Evolutionary conservation across 2,888 invertebrate species (phyloP).

Genomic region (Lasioglossum leucozonium): DNA sequence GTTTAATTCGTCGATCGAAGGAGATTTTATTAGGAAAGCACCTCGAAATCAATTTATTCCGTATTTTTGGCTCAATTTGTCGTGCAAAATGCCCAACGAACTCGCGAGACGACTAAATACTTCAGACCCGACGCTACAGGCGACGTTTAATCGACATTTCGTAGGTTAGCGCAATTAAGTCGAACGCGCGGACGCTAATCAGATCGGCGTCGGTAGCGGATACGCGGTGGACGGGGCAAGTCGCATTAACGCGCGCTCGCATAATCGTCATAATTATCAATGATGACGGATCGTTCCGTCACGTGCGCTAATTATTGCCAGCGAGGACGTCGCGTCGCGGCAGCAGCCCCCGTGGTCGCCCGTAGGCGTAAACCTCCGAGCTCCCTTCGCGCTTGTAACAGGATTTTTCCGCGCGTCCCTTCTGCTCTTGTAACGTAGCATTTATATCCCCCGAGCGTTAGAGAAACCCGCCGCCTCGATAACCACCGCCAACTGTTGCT

Average conservation of each 20-base stretch:
- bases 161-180: conserved; percentile 77
- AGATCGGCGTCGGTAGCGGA: conserved; percentile 48
- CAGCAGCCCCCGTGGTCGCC: conserved; percentile 21
- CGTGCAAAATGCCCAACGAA: too few relatives aligned
- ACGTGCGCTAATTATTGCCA: conserved; percentile 74
- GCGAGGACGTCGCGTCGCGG: conserved; percentile 44
- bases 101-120: too few relatives aligned
- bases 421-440: conserved; percentile 54
- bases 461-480: conserved; percentile 35
- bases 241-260: conserved; percentile 74
- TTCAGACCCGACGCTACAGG: conserved; percentile 73
- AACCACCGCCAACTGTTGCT: too few relatives aligned
- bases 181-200: conserved; percentile 67
- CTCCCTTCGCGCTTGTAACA: conserved; percentile 61
- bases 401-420: conserved; percentile 64
- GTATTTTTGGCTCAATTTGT: too few relatives aligned
- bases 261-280: conserved; percentile 79
- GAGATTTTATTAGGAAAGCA: too few relatives aligned
- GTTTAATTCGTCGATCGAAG: too few relatives aligned
- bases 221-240: conserved; percentile 47
- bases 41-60: too few relatives aligned
- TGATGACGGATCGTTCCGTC: conserved; percentile 77
- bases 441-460: conserved; percentile 52
- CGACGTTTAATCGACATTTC: conserved; percentile 78
- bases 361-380: conserved; percentile 67